phyloP scores from a whole-genome alignment of 2,797 vertebrate genomes.

The Ispidina lecontei region DNA sequence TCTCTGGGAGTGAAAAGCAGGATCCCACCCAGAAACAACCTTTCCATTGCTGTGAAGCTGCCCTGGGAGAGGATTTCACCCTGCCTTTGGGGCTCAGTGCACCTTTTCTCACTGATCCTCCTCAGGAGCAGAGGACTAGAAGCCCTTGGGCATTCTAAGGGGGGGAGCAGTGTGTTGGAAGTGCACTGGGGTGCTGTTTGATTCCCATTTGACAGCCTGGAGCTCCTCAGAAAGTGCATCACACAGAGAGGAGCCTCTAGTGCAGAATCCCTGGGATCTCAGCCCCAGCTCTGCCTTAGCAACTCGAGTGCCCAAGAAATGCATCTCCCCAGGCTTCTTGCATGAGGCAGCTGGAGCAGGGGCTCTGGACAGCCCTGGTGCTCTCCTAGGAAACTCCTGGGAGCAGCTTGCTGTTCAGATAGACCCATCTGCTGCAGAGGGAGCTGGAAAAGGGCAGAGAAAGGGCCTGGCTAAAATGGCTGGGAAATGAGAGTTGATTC shows the following conservation, averaged over 20 bases:
- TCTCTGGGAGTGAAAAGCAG: neutral
- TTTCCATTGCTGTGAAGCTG: neutral
- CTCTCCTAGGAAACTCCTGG: slow-evolving; percentile 6
- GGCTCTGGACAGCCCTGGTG: neutral
- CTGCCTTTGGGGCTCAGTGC: neutral
- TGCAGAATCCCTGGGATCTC: neutral
- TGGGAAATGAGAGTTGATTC: neutral
- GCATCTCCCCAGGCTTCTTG: neutral
- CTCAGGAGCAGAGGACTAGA: accelerated
- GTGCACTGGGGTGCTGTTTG: neutral
- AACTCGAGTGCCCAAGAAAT: accelerated
- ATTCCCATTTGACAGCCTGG: neutral
- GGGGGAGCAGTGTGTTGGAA: accelerated
- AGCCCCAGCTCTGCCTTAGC: neutral
- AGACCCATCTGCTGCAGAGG: neutral
- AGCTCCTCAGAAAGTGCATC: neutral
- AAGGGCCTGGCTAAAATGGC: neutral
- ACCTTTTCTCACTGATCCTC: neutral
- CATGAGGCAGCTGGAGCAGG: neutral
- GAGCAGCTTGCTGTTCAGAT: neutral
- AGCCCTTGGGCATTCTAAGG: neutral
- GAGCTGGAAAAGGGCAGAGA: neutral
- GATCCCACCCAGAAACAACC: neutral
- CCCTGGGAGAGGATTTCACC: neutral
- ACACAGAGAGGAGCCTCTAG: neutral